Evolutionary conservation across 1,140 invertebrate species (phyloP).

Genomic region (Venturia canescens): DNA sequence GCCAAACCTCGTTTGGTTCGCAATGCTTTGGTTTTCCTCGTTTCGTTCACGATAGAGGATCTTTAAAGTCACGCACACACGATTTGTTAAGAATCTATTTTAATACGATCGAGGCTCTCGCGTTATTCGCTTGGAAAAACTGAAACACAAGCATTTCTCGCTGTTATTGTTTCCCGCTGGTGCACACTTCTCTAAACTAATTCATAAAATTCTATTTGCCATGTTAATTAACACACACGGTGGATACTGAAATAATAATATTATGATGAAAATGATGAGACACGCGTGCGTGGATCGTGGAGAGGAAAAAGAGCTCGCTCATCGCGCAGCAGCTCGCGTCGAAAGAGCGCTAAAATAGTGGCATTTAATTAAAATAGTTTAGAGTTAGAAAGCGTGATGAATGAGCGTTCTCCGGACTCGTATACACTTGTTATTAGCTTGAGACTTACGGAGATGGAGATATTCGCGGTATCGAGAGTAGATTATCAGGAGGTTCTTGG

Average conservation of each 20-base stretch:
- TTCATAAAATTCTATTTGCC: constrained; percentile 1
- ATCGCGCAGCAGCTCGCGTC: background rate
- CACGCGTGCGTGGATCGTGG: background rate
- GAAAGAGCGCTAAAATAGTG: constrained; percentile 61
- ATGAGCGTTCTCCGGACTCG: constrained; percentile 62
- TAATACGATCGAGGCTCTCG: too few species aligned
- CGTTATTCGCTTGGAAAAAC: too few species aligned
- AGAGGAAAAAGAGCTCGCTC: constrained; percentile 13
- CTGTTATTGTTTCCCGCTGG: too few species aligned
- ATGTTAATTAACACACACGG: background rate
- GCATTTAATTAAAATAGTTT: constrained; percentile 76
- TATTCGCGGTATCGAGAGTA: background rate
- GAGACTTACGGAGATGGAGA: constrained; percentile 27
- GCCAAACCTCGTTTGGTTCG: too few species aligned
- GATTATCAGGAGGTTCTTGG: constrained; percentile 49
- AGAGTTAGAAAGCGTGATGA: constrained; percentile 77
- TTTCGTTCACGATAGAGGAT: too few species aligned
- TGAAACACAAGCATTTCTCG: too few species aligned
- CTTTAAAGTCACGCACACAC: too few species aligned
- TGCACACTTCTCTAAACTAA: too few species aligned
- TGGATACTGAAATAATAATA: background rate
- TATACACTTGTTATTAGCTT: constrained; percentile 35
- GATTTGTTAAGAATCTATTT: too few species aligned
- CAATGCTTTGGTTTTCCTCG: too few species aligned
- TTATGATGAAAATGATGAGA: background rate